Evolutionary conservation across 2,888 invertebrate species (phyloP), one percentile per base, ranked within the genome.

Genomic region (Drosophila ustulata): DNA sequence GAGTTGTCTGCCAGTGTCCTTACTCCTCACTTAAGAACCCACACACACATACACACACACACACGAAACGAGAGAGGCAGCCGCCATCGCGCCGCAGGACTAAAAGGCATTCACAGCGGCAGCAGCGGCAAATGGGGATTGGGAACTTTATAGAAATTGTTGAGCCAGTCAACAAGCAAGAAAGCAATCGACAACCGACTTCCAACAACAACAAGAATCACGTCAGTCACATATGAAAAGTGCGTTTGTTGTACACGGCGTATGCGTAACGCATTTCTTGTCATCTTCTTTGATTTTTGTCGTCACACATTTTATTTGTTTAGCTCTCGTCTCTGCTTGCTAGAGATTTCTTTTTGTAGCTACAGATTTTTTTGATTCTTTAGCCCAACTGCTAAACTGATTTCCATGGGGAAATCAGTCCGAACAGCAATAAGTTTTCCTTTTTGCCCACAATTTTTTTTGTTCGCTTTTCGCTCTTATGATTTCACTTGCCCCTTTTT

Each of bases 351-450:
- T 63, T 63, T 57, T 61, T 52, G 37, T 37, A 37, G 37, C 62
- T 78, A 72, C 67, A 69, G 86, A 89, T 89, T 91, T 90, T 91
- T 91, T 90, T 91, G 91, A 91, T 91, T 90, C 45, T 70, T 80
- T 77, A 74, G 74, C 89, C 70, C 58, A 68, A 71, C 86, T 83
- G 89, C 89, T 91, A 91, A 91, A 91, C 89, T 91, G 91, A 91
- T 91, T 91, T 91, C 91, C 91, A 89, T 83, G 74, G 89, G 91
- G 91, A 91, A 89, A 89, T 89, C 89, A 89, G 65, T 65, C 46
- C 65, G 63, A 49, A 68, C 72, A 78, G 56, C 64, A 71, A 68
- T 72, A 80, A 80, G 75, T 79, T 82, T 76, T 63, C 58, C 57
- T 64, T 71, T 66, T 69, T 52, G 13, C 50, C 53, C 37, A 18